These are phyloP conservation scores for Apodemus speciosus DNA, from an alignment of 2,113 vertebrate species.

Conservation along the genomic window DNA sequence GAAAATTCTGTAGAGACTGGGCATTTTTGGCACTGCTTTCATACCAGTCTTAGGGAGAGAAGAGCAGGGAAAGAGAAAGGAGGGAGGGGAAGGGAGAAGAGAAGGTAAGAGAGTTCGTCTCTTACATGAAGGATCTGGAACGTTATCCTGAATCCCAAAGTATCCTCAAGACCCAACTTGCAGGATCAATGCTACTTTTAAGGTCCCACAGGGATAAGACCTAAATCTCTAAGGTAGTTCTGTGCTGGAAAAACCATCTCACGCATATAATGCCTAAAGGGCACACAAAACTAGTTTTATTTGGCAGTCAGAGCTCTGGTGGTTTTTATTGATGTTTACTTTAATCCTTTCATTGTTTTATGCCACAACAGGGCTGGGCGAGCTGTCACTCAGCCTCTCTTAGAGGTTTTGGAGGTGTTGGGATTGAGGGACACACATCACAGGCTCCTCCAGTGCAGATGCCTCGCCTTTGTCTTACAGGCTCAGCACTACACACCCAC, in stretches of 20 bases:
- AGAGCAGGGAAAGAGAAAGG: neutral
- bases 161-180: neutral
- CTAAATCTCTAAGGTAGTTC: neutral
- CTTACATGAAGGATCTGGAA: neutral
- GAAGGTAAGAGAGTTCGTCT: neutral
- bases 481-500: neutral
- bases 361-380: neutral
- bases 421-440: neutral
- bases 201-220: neutral
- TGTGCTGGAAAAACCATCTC: neutral
- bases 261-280: neutral
- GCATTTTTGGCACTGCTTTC: neutral
- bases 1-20: constrained; percentile 15
- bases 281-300: neutral
- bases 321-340: neutral
- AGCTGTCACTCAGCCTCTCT: neutral
- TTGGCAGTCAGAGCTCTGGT: neutral
- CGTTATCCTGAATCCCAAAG: neutral
- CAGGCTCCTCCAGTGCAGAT: neutral
- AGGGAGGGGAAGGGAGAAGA: neutral
- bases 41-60: neutral
- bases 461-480: neutral
- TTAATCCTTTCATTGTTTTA: neutral
- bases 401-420: neutral
- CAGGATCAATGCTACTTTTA: neutral